These are phyloP conservation scores for Mola mola DNA, from an alignment of 2,113 vertebrate genomes.

Conservation along the genomic window DNA sequence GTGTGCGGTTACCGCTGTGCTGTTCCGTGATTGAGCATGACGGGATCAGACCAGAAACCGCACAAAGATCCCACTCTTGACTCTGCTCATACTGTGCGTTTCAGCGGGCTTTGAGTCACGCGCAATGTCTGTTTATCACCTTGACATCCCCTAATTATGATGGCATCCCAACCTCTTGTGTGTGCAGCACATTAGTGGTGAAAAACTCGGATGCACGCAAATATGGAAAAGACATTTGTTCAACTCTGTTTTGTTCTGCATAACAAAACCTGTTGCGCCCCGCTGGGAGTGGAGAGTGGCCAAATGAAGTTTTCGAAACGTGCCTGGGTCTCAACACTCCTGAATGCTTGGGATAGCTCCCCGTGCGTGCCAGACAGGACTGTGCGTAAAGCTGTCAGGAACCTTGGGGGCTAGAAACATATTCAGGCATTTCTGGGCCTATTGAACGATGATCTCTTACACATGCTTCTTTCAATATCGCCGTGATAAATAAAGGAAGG, in stretches of 20 bases:
- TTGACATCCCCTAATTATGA: slow-evolving; percentile 46
- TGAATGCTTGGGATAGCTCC: slow-evolving; percentile 71
- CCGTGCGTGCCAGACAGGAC: slow-evolving; percentile 68
- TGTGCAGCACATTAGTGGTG: slow-evolving; percentile 3
- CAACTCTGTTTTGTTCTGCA: slow-evolving; percentile 48
- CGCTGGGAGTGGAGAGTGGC: slow-evolving; percentile 25
- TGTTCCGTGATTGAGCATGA: slow-evolving; percentile 48
- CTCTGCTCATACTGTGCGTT: slow-evolving; percentile 16
- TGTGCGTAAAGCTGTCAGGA: slow-evolving; percentile 80
- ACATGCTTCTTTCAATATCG: slow-evolving; percentile 73
- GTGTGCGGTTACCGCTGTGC: slow-evolving; percentile 37
- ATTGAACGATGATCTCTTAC: slow-evolving; percentile 71
- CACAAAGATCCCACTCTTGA: slow-evolving; percentile 59
- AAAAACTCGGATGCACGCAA: slow-evolving; percentile 17
- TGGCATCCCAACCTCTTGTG: slow-evolving; percentile 35
- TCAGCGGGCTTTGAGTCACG: slow-evolving; percentile 17
- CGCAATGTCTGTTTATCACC: slow-evolving; percentile 33
- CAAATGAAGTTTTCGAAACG: slow-evolving; percentile 58
- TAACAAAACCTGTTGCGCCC: slow-evolving; percentile 28
- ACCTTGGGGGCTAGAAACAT: slow-evolving; percentile 72
- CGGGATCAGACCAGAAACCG: slow-evolving; percentile 61
- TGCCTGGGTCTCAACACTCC: slow-evolving; percentile 69
- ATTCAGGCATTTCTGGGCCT: slow-evolving; percentile 69
- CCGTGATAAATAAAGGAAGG: slow-evolving; percentile 76
- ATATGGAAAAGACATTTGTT: slow-evolving; percentile 39